phyloP scores from a whole-genome alignment of 1,140 invertebrate species.

The Aphelinus atriplicis region DNA sequence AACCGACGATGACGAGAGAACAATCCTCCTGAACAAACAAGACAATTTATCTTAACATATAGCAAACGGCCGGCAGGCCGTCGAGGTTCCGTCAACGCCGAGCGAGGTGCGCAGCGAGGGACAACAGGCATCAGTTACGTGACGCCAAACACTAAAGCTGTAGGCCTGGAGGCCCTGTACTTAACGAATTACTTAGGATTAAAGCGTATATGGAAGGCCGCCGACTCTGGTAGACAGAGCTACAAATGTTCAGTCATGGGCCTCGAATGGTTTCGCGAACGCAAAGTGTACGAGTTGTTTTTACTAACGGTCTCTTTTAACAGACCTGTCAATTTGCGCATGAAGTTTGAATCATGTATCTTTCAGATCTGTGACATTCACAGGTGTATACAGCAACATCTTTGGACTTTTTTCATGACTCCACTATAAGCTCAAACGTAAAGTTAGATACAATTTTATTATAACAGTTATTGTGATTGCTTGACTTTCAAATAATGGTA shows the following conservation, averaged over 20 bases:
- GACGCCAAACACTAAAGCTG: conserved; percentile 43
- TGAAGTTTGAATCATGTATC: no score
- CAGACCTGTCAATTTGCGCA: background rate
- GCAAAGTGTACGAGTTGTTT: background rate
- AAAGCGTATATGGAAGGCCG: conserved; percentile 13
- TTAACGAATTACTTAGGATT: conserved; percentile 51
- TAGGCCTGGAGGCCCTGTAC: conserved; percentile 52
- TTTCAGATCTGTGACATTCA: background rate
- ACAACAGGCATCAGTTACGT: conserved; percentile 48
- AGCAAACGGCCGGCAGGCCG: conserved; percentile 49
- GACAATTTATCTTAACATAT: conserved; percentile 56
- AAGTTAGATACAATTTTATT: background rate
- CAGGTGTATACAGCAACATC: background rate
- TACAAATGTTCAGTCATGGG: background rate
- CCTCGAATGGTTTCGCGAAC: conserved; percentile 14
- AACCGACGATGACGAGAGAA: conserved; percentile 52
- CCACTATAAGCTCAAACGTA: background rate
- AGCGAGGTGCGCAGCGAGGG: conserved; percentile 46
- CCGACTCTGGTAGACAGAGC: background rate
- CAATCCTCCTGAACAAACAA: conserved; percentile 54
- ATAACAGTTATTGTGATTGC: background rate
- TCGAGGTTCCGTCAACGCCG: conserved; percentile 30
- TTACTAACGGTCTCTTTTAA: background rate
- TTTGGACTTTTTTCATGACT: background rate
- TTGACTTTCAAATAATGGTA: background rate